These are phyloP conservation scores for Philopotamus ludificatus DNA, from an alignment of 1,140 invertebrate species.

Conservation along the genomic window DNA sequence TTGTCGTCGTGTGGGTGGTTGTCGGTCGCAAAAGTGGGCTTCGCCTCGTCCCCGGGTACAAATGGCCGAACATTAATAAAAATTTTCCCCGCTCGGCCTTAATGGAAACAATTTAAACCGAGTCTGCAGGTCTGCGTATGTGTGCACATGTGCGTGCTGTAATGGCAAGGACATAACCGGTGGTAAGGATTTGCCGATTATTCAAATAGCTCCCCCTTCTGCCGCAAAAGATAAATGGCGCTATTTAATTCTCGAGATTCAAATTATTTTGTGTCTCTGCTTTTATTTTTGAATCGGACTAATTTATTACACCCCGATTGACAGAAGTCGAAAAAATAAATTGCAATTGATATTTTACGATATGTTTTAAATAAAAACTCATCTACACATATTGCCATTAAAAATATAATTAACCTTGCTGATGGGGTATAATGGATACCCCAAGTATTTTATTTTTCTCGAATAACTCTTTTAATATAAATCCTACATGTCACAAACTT, in stretches of 20 bases:
- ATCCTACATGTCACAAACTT: too few relatives aligned
- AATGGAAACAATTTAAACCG: constrained; percentile 30
- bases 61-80: constrained; percentile 26
- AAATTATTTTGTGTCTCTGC: constrained; percentile 27
- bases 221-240: constrained; percentile 13
- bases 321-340: too few relatives aligned
- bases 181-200: constrained; percentile 24
- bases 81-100: constrained; percentile 20
- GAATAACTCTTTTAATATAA: too few relatives aligned
- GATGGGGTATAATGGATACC: too few relatives aligned
- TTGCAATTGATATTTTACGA: too few relatives aligned
- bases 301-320: too few relatives aligned
- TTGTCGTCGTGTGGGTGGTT: not conserved
- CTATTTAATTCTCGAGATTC: constrained; percentile 19
- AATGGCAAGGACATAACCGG: constrained; percentile 16
- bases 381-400: too few relatives aligned
- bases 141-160: not conserved
- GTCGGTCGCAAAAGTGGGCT: constrained; percentile 14
- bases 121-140: not conserved
- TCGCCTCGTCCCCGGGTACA: constrained; percentile 9
- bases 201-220: constrained; percentile 20
- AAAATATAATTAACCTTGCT: too few relatives aligned
- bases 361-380: too few relatives aligned
- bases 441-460: too few relatives aligned
- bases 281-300: too few relatives aligned